Conservation (phyloP, 2,797 vertebrate species). For the Etheostoma perlongum region DNA sequence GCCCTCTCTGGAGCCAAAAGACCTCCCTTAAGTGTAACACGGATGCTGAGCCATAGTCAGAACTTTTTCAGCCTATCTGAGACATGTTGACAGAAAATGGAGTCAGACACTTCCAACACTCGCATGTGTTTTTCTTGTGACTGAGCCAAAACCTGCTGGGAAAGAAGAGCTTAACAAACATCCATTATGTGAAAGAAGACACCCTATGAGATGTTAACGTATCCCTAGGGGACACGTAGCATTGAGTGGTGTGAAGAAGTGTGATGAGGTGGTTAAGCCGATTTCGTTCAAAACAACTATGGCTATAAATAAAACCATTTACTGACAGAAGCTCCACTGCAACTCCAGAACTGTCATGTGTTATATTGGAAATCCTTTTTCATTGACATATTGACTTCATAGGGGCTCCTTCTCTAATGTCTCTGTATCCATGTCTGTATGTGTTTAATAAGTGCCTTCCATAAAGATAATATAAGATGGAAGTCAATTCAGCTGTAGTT, state of each 20-base stretch:
- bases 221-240: slow-evolving; percentile 30
- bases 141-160: slow-evolving; percentile 65
- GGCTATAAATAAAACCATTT: slow-evolving; percentile 32
- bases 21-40: slow-evolving; percentile 90
- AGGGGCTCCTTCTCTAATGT: neutral
- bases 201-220: slow-evolving; percentile 54
- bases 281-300: slow-evolving; percentile 45
- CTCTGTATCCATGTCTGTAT: neutral
- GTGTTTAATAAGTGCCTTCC: slow-evolving; percentile 11
- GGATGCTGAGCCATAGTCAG: slow-evolving; percentile 70
- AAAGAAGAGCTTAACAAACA: slow-evolving; percentile 66
- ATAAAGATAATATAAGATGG: slow-evolving; percentile 27
- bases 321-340: slow-evolving; percentile 39
- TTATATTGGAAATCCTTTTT: slow-evolving; percentile 23
- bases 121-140: slow-evolving; percentile 83
- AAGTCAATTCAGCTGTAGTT: slow-evolving; percentile 42
- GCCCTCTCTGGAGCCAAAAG: slow-evolving; percentile 85
- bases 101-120: slow-evolving; percentile 86
- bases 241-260: slow-evolving; percentile 22
- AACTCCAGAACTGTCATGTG: slow-evolving; percentile 32
- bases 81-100: slow-evolving; percentile 82
- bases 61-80: slow-evolving; percentile 75
- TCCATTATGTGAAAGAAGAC: slow-evolving; percentile 71
- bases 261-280: slow-evolving; percentile 44
- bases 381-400: slow-evolving; percentile 5